phyloP scores from a whole-genome alignment of 2,797 vertebrate genomes.

The Atherinosoma microstoma region DNA sequence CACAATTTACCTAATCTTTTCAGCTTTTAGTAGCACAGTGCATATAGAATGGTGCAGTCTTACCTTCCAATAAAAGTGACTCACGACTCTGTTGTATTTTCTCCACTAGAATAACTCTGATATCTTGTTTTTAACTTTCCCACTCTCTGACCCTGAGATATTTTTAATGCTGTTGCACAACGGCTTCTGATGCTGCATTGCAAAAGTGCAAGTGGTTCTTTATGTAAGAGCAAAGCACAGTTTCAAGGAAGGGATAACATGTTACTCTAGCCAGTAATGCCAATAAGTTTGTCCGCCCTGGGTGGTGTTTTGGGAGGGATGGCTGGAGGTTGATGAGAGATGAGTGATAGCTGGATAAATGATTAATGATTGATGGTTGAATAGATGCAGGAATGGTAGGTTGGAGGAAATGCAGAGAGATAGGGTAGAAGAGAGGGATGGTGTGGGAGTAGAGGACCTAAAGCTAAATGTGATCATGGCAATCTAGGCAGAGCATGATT shows the following conservation, averaged over 20 bases:
- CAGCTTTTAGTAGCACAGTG: neutral
- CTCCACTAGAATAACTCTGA: slow-evolving; percentile 49
- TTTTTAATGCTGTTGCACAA: slow-evolving; percentile 80
- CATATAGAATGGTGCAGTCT: slow-evolving; percentile 21
- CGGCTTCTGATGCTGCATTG: slow-evolving; percentile 67
- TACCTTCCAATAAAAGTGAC: slow-evolving; percentile 27
- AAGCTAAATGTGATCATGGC: slow-evolving; percentile 53
- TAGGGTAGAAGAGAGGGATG: slow-evolving; percentile 35
- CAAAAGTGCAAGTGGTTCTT: slow-evolving; percentile 71
- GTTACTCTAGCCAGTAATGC: slow-evolving; percentile 44
- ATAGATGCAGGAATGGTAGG: slow-evolving; percentile 34
- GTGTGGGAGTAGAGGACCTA: slow-evolving; percentile 61
- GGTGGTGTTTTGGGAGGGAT: slow-evolving; percentile 11
- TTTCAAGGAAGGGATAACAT: slow-evolving; percentile 48
- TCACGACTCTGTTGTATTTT: slow-evolving; percentile 41
- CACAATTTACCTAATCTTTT: slow-evolving; percentile 8
- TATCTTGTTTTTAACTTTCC: slow-evolving; percentile 69
- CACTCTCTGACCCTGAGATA: slow-evolving; percentile 67
- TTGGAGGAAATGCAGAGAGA: slow-evolving; percentile 27
- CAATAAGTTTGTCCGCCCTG: slow-evolving; percentile 33
- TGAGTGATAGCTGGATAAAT: slow-evolving; percentile 35
- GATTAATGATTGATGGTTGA: slow-evolving; percentile 45
- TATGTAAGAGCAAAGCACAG: slow-evolving; percentile 67
- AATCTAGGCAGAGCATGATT: slow-evolving; percentile 57
- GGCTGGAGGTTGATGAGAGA: slow-evolving; percentile 18